Evolutionary conservation across 2,888 invertebrate species (phyloP), one percentile per base, ranked within the genome.

Genomic region (Tiliacea citrago): DNA sequence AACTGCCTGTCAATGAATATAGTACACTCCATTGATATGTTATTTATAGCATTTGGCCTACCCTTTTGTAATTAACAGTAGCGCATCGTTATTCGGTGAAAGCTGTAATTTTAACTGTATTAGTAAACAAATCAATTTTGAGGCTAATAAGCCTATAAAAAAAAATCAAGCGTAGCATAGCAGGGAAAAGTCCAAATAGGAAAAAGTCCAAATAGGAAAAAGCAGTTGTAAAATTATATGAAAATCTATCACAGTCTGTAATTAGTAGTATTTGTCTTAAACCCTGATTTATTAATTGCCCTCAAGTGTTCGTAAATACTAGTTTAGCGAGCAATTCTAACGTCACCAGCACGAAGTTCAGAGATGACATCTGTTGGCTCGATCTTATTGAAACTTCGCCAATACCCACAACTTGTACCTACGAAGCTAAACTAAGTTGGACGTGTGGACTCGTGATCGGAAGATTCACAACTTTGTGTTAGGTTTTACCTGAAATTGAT

Each of bases 331-430:
- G 84, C 63, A 84, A 68, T 74, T 49, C 75, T 81, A 73, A 68
- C 65, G 84, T 81, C 84, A 84, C 65, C 53, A 58, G n/a, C 57
- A 66, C 61, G 18, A 71, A 84, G 81, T 84, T 84, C 53, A 45
- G 47, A 62, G 75, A 62, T 81, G 81, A 81, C 82, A 82, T 82
- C 81, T 81, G 85, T 81, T 82, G 68, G 81, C 57, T 74, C 49
- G 57, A 71, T 69, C 75, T 55, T 75, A 84, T 74, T 58, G 71
- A 82, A 82, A 82, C 66, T 82, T 84, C 57, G 66, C 53, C 68
- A 84, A 81, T 84, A 81, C 75, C 68, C 61, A 47, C 61, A 2
- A 82, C 53, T 67, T 84, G 49, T 42, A 61, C 67, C 61, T 13
- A 73, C 68, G n/a, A 49, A 58, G 49, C n/a, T 39, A 29, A 73